Percentiles rank a stretch among this genome's conserved stretches.
Evolutionary conservation across 2,113 vertebrate genomes (phyloP).

Genomic region (Talpa occidentalis): DNA sequence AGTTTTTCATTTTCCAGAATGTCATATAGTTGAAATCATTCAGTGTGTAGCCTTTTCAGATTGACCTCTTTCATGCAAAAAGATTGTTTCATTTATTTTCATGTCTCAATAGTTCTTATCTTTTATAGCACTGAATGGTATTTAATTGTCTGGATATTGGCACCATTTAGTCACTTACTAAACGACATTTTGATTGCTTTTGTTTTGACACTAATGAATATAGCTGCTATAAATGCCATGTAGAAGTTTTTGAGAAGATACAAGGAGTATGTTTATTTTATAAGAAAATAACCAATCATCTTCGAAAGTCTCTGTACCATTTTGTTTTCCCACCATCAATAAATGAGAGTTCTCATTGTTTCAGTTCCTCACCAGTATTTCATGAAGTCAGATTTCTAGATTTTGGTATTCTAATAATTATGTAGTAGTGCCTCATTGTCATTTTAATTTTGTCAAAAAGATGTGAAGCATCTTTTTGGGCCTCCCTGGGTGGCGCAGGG

Average conservation of each 20-base stretch:
- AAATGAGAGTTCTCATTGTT: not conserved
- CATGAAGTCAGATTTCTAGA: not conserved
- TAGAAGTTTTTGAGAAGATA: not conserved
- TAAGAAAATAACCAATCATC: not conserved
- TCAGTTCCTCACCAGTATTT: not conserved
- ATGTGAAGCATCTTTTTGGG: not conserved
- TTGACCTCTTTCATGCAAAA: not conserved
- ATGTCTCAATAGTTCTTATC: not conserved
- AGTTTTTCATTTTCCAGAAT: not conserved
- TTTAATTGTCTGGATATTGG: not conserved
- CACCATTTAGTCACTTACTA: not conserved
- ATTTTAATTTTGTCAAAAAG: not conserved
- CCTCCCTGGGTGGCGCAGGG: too few relatives aligned
- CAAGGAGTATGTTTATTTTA: not conserved
- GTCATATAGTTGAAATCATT: not conserved
- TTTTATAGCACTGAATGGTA: not conserved
- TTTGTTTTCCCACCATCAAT: not conserved
- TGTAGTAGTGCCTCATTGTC: not conserved
- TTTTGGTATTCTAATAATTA: not conserved
- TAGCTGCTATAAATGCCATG: not conserved
- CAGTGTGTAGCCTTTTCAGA: not conserved
- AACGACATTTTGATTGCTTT: not conserved
- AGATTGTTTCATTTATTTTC: not conserved
- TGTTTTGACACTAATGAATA: not conserved
- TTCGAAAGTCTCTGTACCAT: not conserved